Evolutionary conservation across 2,888 invertebrate species (phyloP).

Genomic region (Aspidapion aeneum): DNA sequence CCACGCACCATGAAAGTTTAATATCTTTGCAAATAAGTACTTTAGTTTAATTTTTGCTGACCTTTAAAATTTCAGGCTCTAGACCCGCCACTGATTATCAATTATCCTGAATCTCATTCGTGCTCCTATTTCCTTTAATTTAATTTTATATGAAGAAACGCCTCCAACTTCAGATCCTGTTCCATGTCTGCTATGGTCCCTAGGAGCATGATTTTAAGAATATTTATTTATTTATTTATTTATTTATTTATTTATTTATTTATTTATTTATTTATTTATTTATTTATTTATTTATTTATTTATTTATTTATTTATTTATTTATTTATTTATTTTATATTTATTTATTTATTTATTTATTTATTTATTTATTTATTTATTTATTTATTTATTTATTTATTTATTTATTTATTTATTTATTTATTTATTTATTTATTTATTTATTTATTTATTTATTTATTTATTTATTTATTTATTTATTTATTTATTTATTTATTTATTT

Average conservation of each 20-base stretch:
- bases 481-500: slow-evolving; percentile 7
- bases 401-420: slow-evolving; percentile 5
- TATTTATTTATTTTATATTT: not conserved
- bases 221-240: slow-evolving; percentile 2
- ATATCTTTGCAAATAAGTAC: too few relatives aligned
- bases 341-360: slow-evolving; percentile 5
- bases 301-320: not conserved
- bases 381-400: slow-evolving; percentile 5
- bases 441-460: slow-evolving; percentile 1
- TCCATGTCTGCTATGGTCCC: too few relatives aligned
- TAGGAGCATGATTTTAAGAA: too few relatives aligned
- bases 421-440: slow-evolving; percentile 4
- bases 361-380: slow-evolving; percentile 5
- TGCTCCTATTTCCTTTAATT: too few relatives aligned
- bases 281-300: not conserved
- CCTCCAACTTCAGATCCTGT: too few relatives aligned
- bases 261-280: not conserved
- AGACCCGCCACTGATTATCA: too few relatives aligned
- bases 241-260: not conserved
- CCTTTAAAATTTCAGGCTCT: too few relatives aligned
- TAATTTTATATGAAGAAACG: too few relatives aligned
- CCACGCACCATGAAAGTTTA: too few relatives aligned
- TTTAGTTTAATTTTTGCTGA: too few relatives aligned
- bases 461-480: slow-evolving; percentile 5
- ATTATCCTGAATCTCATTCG: too few relatives aligned